Evolutionary conservation across 2,113 vertebrate genomes (phyloP).

Genomic region (Bubalus kerabau): DNA sequence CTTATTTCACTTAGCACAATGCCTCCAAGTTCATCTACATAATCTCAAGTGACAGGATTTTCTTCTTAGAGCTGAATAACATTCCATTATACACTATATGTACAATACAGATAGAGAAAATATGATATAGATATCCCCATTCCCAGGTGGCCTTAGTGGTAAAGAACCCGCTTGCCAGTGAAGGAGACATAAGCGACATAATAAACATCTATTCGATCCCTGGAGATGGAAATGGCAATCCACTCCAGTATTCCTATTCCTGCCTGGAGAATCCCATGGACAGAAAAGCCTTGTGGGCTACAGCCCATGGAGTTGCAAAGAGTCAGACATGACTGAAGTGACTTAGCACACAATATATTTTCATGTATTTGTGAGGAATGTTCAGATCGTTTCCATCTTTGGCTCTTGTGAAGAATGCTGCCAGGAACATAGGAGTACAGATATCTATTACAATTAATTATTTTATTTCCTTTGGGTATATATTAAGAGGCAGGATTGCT

Average conservation of each 20-base stretch:
- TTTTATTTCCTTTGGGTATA: neutral
- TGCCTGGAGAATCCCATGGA: neutral
- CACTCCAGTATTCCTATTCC: neutral
- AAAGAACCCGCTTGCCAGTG: neutral
- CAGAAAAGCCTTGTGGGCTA: neutral
- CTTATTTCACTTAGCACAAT: neutral
- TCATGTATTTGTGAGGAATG: neutral
- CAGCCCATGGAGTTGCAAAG: neutral
- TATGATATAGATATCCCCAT: neutral
- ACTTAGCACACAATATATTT: neutral
- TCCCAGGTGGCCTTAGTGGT: neutral
- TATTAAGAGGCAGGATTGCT: neutral
- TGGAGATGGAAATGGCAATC: neutral
- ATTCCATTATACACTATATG: neutral
- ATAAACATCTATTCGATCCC: neutral
- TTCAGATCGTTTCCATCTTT: neutral
- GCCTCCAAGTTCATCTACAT: neutral
- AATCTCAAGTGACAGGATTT: neutral
- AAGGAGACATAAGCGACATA: too few relatives aligned
- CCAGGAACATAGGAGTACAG: neutral
- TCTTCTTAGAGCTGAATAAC: neutral
- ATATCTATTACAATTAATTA: neutral
- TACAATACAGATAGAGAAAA: neutral
- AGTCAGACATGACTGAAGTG: neutral
- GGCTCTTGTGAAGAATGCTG: neutral